phyloP scores from a whole-genome alignment of 2,113 vertebrate species.

The Peromyscus polionotus region DNA sequence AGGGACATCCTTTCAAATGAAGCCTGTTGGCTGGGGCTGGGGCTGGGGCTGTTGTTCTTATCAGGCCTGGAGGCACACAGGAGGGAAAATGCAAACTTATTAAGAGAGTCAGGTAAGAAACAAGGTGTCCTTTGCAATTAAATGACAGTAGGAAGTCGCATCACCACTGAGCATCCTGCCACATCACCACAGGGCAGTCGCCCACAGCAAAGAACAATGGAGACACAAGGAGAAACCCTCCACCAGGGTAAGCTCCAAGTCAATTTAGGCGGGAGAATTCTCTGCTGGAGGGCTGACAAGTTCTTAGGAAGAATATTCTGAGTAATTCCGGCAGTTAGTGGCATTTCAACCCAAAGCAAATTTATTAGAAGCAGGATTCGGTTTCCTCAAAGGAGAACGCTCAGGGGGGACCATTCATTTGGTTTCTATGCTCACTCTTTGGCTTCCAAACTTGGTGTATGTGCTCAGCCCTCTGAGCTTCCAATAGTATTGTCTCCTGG shows the following conservation, averaged over 20 bases:
- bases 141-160: slow-evolving; percentile 75
- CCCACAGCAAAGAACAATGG: neutral
- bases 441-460: neutral
- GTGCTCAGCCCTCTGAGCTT: neutral
- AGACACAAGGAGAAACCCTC: neutral
- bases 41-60: neutral
- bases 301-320: neutral
- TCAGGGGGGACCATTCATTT: neutral
- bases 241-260: neutral
- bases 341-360: slow-evolving; percentile 40
- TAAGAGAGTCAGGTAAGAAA: slow-evolving; percentile 85
- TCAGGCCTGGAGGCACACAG: slow-evolving; percentile 75
- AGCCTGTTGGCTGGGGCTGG: slow-evolving; percentile 76
- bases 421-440: neutral
- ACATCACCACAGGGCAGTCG: neutral
- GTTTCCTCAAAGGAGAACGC: slow-evolving; percentile 31
- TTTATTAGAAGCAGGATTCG: neutral
- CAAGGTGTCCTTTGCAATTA: slow-evolving; percentile 82
- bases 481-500: neutral
- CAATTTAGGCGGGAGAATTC: neutral
- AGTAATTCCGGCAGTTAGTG: slow-evolving; percentile 19
- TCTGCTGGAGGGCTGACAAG: neutral
- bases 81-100: slow-evolving; percentile 77
- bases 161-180: neutral
- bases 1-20: slow-evolving; percentile 89